A percentile compares a stretch with the other conserved stretches of the same genome.
Conservation (phyloP, 2,797 vertebrate genomes). For the Limosa lapponica region DNA sequence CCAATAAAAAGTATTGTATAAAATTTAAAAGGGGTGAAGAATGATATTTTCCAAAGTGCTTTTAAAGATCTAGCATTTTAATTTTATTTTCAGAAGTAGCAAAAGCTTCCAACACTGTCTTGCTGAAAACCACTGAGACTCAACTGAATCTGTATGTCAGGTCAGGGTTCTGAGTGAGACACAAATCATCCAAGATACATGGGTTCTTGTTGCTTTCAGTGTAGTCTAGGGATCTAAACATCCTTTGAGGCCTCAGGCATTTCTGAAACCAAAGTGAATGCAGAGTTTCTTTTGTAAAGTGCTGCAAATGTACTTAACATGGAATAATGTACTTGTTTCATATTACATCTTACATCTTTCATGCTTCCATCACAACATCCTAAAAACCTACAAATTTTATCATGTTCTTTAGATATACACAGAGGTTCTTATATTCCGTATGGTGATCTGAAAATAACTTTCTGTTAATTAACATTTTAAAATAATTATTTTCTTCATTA, state of each 20-base stretch:
- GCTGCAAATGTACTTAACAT: not conserved
- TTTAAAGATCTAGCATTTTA: not conserved
- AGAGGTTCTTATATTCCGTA: not conserved
- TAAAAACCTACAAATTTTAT: not conserved
- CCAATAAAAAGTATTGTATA: not conserved
- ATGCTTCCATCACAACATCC: not conserved
- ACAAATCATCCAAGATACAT: not conserved
- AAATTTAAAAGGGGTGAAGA: not conserved
- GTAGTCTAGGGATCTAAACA: not conserved
- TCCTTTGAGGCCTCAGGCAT: not conserved
- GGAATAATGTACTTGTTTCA: rapidly evolving
- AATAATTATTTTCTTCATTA: not conserved
- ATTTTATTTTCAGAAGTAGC: not conserved
- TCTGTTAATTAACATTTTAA: not conserved
- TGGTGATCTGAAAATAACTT: not conserved
- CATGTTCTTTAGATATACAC: not conserved
- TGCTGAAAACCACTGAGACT: not conserved
- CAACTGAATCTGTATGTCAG: not conserved
- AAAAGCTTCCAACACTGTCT: not conserved
- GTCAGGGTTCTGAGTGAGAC: not conserved
- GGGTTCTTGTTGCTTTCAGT: not conserved
- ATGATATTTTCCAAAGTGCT: not conserved
- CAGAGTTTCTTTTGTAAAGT: rapidly evolving
- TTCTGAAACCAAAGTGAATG: not conserved
- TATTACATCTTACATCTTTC: not conserved